Percentiles rank a stretch among this genome's conserved stretches.
These are phyloP conservation scores for Zingel zingel DNA, from an alignment of 2,113 vertebrate genomes.

Conservation along the genomic window DNA sequence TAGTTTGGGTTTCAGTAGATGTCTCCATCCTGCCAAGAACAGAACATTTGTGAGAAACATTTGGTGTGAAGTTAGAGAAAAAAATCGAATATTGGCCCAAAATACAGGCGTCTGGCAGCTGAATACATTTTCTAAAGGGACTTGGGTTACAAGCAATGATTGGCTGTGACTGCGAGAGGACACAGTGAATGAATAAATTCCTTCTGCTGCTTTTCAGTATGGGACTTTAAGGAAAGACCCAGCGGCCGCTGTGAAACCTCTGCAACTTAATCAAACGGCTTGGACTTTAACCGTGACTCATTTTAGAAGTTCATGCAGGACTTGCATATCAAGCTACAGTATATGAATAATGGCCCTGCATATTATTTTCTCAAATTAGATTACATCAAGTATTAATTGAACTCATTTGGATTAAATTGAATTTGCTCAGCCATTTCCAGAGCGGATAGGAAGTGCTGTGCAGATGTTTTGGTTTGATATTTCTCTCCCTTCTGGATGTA, in stretches of 20 bases:
- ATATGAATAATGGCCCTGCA: conserved; percentile 2
- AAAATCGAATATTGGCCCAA: conserved; percentile 28
- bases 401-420: conserved; percentile 48
- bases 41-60: conserved; percentile 15
- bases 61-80: conserved; percentile 37
- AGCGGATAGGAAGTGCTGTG: conserved; percentile 2
- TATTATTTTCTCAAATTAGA: conserved; percentile 48
- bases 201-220: conserved; percentile 24
- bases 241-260: conserved; percentile 14
- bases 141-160: conserved; percentile 27
- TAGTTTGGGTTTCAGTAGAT: conserved; percentile 39
- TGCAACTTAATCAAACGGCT: conserved; percentile 20
- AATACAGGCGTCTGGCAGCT: conserved; percentile 32
- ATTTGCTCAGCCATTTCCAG: conserved; percentile 45
- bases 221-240: background rate
- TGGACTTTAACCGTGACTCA: background rate
- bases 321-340: conserved; percentile 8
- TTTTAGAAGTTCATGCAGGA: conserved; percentile 4
- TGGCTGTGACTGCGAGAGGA: conserved; percentile 41
- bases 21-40: conserved; percentile 27
- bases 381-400: conserved; percentile 59
- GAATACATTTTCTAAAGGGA: conserved; percentile 34
- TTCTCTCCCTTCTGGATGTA: background rate
- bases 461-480: conserved; percentile 14
- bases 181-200: conserved; percentile 49